Base-by-base conservation (phyloP, 2,797 vertebrate species). In the Muscicapa comitata region DNA sequence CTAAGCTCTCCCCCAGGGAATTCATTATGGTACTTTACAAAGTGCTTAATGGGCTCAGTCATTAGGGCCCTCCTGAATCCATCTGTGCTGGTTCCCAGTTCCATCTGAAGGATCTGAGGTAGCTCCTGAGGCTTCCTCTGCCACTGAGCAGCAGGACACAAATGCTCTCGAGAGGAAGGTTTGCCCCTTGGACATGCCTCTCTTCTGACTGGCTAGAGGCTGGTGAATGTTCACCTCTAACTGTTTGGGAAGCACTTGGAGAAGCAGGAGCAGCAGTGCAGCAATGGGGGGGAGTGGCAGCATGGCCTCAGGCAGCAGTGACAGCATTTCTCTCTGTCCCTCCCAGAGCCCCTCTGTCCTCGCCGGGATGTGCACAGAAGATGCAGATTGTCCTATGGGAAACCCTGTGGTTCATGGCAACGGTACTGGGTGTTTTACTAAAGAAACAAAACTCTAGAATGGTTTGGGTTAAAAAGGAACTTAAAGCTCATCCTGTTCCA, bases 301-400 rank as follows among this genome's bases (percentile, higher is more conserved):
- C 2, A 2, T 28, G 73, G 73, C 45, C 57, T 61, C 7, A 11
- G 66, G 45, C 0, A 3, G 47, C 48, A 28, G 55, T 92, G 15
- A 91, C 68, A 33, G 16, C 0, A 0, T 47, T 62, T 78, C 31
- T 88, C 24, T 90, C 57, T 77, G 25, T 75, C 80, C 35, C 72
- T 35, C 33, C 67, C 89, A 98, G 98, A 98, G 97, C 75, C 98
- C 98, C 10, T 95, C 97, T 8, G 55, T 98, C 31, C 96, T 95
- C 0, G 95, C 97, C 5, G 97, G 95, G 9, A 78, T 18, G 43
- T 98, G 98, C 95, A 59, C 63, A 20, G 76, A 88, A 29, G 92
- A 98, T 20, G 65, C 90, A 33, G 97, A 98, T 85, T 98, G 98
- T 53, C 83, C 94, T 4, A 7, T 78, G 88, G 97, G 98, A 73